A percentile compares a stretch with the other conserved stretches of the same genome.
phyloP scores from a whole-genome alignment of 2,888 invertebrate genomes.

The Coleophora deauratella region DNA sequence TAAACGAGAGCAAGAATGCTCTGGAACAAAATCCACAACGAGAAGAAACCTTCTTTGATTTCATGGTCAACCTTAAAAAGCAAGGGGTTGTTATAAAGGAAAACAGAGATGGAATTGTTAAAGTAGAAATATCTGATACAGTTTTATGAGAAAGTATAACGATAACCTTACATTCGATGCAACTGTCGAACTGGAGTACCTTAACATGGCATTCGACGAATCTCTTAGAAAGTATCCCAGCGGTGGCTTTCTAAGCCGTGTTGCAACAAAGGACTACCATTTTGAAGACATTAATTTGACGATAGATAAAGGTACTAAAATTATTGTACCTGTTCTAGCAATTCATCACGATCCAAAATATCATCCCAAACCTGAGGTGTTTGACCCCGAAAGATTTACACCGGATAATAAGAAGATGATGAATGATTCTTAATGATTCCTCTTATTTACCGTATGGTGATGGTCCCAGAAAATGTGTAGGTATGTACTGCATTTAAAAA shows the following conservation, averaged over 20 bases:
- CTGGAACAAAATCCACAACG: conserved; percentile 6
- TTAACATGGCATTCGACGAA: conserved; percentile 33
- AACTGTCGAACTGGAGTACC: conserved; percentile 20
- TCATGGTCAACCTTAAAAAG: conserved; percentile 8
- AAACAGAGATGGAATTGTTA: neutral
- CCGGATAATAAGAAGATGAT: conserved; percentile 9
- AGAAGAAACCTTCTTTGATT: conserved; percentile 10
- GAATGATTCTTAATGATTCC: conserved; percentile 3
- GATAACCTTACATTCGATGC: conserved; percentile 25
- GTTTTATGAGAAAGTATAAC: conserved; percentile 18
- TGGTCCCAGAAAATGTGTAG: conserved; percentile 14
- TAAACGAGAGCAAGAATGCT: conserved; percentile 9
- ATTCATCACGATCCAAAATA: conserved; percentile 11
- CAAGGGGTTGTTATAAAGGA: conserved; percentile 7
- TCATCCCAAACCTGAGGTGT: conserved; percentile 9
- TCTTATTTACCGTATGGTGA: conserved; percentile 13
- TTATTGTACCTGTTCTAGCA: conserved; percentile 5
- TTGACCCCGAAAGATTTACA: conserved; percentile 13
- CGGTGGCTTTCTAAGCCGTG: neutral
- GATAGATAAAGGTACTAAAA: conserved; percentile 6
- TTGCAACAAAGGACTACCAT: neutral
- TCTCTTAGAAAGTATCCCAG: conserved; percentile 43
- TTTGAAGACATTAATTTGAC: conserved; percentile 2
- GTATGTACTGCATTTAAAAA: conserved; percentile 3
- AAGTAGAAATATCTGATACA: conserved; percentile 17